Base-by-base conservation (phyloP, 2,797 vertebrate genomes). In the Steatocranus sp. region DNA sequence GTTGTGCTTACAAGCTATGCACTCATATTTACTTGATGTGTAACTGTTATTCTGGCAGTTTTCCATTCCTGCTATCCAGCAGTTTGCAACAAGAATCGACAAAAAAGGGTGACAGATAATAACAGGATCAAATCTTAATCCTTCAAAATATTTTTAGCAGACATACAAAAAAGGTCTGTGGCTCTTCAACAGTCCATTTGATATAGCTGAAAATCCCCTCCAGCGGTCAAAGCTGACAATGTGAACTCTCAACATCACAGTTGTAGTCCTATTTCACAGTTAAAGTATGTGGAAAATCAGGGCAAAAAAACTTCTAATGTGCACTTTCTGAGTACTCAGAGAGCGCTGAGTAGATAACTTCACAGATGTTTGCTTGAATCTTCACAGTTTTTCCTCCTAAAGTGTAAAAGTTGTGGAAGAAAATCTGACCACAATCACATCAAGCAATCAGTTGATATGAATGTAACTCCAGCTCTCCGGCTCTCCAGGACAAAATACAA, bases 201-300 rank as follows among this genome's bases (percentile, higher is more conserved):
- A 86, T 84, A 76, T 80, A 85, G 76, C 50, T 90, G 82, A 79
- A 91, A 90, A 85, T 90, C 66, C 58, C 87, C 76, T 86, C 49
- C 66, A 82, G 83, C 7, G n/a, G 75, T 86, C 79, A 79, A 79
- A 86, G 85, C 85, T 80, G 86, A 84, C 89, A 89, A 84, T 75
- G 83, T 91, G 87, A 90, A 92, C 91, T 88, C 77, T 81, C 84
- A 86, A 86, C 88, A 90, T 88, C 82, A 84, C 81, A 85, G 87
- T 34, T 74, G 78, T 83, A 73, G 83, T 92, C 83, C 92, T 79
- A 87, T 89, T 93, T 88, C 86, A 76, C 86, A 90, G 80, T 83
- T 77, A 84, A 83, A 87, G 84, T 78, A 83, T 18, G 43, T 48
- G 43, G 54, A 78, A 36, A 85, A 91, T 46, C 73, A 63, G 73